phyloP scores from a whole-genome alignment of 2,888 invertebrate genomes.

The Pyrrhia umbra region DNA sequence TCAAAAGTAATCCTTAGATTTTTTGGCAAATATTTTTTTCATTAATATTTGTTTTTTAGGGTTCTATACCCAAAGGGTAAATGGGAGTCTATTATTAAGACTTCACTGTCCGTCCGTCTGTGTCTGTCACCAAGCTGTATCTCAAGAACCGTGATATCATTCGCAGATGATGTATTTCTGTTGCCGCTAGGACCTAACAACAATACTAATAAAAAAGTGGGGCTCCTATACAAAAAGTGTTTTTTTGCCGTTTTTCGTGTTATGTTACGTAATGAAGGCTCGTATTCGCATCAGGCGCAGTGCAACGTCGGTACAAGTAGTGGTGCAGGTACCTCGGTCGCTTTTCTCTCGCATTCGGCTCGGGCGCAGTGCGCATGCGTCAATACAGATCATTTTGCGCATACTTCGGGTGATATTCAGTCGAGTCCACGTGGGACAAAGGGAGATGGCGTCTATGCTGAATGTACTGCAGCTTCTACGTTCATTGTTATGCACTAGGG shows the following conservation, averaged over 20 bases:
- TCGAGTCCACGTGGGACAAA: not conserved
- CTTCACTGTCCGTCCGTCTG: no score
- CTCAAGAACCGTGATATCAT: no score
- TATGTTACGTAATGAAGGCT: constrained; percentile 1
- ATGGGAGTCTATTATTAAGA: no score
- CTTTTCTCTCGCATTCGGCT: not conserved
- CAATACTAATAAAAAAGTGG: no score
- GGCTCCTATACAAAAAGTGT: no score
- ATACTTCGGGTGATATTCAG: constrained; percentile 15
- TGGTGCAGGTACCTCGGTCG: not conserved
- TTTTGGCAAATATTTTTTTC: not conserved
- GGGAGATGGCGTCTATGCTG: not conserved
- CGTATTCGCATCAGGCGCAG: constrained; percentile 9
- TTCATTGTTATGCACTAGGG: not conserved
- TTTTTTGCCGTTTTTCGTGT: no score
- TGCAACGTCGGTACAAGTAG: constrained; percentile 1
- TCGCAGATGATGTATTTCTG: no score
- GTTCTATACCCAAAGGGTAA: no score
- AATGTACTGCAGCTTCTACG: not conserved
- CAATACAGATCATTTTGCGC: constrained; percentile 1
- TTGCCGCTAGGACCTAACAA: no score
- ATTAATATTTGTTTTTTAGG: no score
- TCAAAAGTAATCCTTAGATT: rapidly evolving
- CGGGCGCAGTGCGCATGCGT: not conserved
- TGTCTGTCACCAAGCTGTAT: no score